Evolutionary conservation across 2,888 invertebrate species (phyloP).

Genomic region (Drosophila cognata): DNA sequence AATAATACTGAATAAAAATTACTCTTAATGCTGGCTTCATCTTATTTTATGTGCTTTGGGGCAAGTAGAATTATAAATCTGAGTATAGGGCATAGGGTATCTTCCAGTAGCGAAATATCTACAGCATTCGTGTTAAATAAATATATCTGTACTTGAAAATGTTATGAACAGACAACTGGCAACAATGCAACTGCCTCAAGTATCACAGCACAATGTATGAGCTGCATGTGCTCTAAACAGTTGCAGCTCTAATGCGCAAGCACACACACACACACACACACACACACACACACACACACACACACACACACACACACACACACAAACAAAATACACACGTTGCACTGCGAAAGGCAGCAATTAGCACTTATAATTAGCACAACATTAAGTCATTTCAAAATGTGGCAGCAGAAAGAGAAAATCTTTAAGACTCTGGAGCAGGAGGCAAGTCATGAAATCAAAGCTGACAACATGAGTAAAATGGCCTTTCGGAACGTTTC

Average conservation of each 20-base stretch:
- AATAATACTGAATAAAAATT: background rate
- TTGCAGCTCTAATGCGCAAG: conserved; percentile 2
- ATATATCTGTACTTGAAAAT: background rate
- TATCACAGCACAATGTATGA: background rate
- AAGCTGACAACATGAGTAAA: conserved; percentile 67
- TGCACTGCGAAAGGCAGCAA: conserved; percentile 36
- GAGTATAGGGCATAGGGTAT: background rate
- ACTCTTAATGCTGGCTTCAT: background rate
- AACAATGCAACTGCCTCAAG: background rate
- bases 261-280: background rate
- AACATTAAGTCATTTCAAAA: conserved; percentile 55
- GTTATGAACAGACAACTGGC: background rate
- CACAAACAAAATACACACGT: background rate
- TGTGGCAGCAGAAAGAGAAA: conserved; percentile 36
- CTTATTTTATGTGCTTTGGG: background rate
- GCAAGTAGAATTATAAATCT: background rate
- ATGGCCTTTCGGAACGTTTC: conserved; percentile 29
- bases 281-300: background rate
- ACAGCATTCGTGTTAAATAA: background rate
- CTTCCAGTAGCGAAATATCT: background rate
- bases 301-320: background rate
- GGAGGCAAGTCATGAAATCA: conserved; percentile 58
- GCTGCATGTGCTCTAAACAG: background rate
- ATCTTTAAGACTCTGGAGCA: conserved; percentile 11
- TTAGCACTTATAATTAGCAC: conserved; percentile 72